Percentiles rank a stretch among this genome's conserved stretches.
Evolutionary conservation across 2,797 vertebrate species (phyloP).

Genomic region (Thalassophryne amazonica): DNA sequence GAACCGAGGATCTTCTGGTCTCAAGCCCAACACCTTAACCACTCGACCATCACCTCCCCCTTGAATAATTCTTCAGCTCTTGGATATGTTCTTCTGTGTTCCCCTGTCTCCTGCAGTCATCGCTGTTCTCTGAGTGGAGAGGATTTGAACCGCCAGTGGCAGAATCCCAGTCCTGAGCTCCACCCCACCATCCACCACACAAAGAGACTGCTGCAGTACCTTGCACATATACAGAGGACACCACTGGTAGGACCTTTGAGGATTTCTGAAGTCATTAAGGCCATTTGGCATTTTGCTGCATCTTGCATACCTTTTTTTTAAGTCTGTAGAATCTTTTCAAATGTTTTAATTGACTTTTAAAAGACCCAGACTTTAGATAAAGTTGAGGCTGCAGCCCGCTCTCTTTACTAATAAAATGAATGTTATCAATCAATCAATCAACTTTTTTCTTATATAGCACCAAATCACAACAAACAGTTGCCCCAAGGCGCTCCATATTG

Average conservation of each 20-base stretch:
- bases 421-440: too few relatives aligned
- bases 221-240: slow-evolving; percentile 89
- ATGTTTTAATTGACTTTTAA: too few relatives aligned
- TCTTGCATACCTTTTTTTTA: slow-evolving; percentile 14
- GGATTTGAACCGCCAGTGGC: slow-evolving; percentile 98
- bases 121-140: slow-evolving; percentile 98
- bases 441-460: too few relatives aligned
- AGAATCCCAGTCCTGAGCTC: slow-evolving; percentile 90
- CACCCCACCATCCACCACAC: slow-evolving; percentile 98
- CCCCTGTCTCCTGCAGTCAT: slow-evolving; percentile 81
- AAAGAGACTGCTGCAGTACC: slow-evolving; percentile 95
- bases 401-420: too few relatives aligned
- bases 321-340: neutral
- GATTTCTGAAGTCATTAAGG: slow-evolving; percentile 13
- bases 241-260: slow-evolving; percentile 84
- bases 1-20: too few relatives aligned
- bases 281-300: slow-evolving; percentile 7
- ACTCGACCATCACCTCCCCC: too few relatives aligned
- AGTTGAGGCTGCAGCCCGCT: too few relatives aligned
- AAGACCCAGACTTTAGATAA: too few relatives aligned
- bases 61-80: slow-evolving; percentile 28
- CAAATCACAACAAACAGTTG: too few relatives aligned
- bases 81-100: slow-evolving; percentile 21
- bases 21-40: too few relatives aligned
- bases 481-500: too few relatives aligned